Evolutionary conservation across 2,888 invertebrate genomes (phyloP).

Genomic region (Drosophila testacea): DNA sequence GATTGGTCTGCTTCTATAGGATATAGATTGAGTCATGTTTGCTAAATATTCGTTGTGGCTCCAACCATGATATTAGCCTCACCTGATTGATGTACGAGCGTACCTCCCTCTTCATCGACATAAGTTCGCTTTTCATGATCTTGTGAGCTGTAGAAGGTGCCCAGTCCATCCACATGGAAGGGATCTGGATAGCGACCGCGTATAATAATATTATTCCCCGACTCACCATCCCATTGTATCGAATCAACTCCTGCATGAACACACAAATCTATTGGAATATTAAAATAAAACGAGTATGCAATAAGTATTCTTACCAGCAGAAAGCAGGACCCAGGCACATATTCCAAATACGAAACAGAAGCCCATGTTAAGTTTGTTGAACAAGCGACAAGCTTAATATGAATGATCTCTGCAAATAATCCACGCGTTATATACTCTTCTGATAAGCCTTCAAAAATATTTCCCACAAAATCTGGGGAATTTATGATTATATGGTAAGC

Average conservation of each 20-base stretch:
- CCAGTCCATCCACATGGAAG: neutral
- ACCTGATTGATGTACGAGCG: neutral
- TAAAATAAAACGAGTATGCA: too few species aligned
- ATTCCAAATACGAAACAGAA: neutral
- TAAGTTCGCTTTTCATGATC: neutral
- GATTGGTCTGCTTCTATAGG: neutral
- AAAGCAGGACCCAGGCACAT: neutral
- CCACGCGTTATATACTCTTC: neutral
- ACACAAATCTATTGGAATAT: neutral
- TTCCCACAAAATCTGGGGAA: neutral
- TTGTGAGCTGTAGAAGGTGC: neutral
- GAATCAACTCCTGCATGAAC: neutral
- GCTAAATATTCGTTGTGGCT: neutral
- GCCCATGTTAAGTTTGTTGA: neutral
- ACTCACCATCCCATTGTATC: neutral
- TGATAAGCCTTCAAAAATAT: neutral
- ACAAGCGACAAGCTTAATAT: neutral
- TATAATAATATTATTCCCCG: neutral
- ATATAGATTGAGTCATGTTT: neutral
- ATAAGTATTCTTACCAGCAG: neutral
- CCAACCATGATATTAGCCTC: neutral
- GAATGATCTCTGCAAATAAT: neutral
- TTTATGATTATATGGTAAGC: neutral
- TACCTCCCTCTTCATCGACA: neutral
- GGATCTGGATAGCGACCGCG: neutral